Conservation (phyloP, 2,797 vertebrate species). For the Paratrypauchen microcephalus region DNA sequence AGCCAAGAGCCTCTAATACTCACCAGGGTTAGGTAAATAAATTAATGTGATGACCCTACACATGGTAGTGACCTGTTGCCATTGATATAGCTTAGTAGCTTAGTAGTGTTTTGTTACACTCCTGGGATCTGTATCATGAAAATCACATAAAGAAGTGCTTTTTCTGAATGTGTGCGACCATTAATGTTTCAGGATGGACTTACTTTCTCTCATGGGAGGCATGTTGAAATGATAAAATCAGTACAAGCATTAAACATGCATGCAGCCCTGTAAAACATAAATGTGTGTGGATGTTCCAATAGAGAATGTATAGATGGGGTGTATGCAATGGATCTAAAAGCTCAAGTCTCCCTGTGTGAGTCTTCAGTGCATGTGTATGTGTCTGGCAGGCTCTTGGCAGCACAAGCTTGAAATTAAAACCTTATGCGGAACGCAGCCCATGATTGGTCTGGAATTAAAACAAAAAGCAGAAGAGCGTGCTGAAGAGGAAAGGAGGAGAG, state of each 20-base stretch:
- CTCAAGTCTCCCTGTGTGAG: slow-evolving; percentile 37
- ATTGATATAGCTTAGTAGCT: slow-evolving; percentile 14
- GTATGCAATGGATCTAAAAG: slow-evolving; percentile 24
- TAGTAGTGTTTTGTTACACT: slow-evolving; percentile 20
- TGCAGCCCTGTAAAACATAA: slow-evolving; percentile 28
- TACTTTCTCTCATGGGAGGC: slow-evolving; percentile 49
- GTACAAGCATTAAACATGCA: slow-evolving; percentile 56
- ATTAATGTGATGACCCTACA: slow-evolving; percentile 29
- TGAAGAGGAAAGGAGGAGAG: slow-evolving; percentile 25
- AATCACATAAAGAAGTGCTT: slow-evolving; percentile 36
- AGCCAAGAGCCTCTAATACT: not conserved
- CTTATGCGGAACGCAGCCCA: slow-evolving; percentile 61
- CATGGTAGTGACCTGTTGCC: slow-evolving; percentile 23
- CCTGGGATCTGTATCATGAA: slow-evolving; percentile 39
- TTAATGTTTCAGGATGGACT: slow-evolving; percentile 52
- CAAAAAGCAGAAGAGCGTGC: slow-evolving; percentile 59
- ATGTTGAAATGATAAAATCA: slow-evolving; percentile 56
- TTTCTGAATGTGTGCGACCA: slow-evolving; percentile 46
- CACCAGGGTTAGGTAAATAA: not conserved
- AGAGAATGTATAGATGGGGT: slow-evolving; percentile 15
- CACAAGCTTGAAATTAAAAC: slow-evolving; percentile 70
- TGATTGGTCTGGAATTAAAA: slow-evolving; percentile 72
- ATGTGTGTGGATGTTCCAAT: slow-evolving; percentile 14
- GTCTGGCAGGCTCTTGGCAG: slow-evolving; percentile 44
- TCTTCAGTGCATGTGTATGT: slow-evolving; percentile 24